phyloP scores from a whole-genome alignment of 2,888 invertebrate genomes.

The Drymonia ruficornis region DNA sequence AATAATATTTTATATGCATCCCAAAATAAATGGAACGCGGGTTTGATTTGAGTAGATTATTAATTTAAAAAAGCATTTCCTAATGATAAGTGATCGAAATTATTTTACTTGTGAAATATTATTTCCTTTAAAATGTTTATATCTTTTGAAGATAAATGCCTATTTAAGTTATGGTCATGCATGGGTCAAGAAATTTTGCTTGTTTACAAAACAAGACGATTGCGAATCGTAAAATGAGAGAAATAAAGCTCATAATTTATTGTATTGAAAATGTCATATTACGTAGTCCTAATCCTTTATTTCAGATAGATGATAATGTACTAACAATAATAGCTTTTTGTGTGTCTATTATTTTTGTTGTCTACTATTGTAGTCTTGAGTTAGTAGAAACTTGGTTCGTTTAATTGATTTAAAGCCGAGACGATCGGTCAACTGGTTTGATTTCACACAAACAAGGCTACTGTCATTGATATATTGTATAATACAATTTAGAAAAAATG shows the following conservation, averaged over 20 bases:
- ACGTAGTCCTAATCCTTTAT: not conserved
- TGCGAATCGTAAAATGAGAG: slow-evolving; percentile 7
- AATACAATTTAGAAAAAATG: too few species aligned
- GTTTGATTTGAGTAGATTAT: not conserved
- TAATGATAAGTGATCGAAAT: too few species aligned
- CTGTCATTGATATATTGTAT: too few species aligned
- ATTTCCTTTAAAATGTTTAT: too few species aligned
- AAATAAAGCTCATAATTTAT: slow-evolving; percentile 2
- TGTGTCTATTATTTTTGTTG: slow-evolving; percentile 1
- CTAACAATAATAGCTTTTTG: not conserved
- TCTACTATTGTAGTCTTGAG: slow-evolving; percentile 6
- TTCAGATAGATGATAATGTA: not conserved
- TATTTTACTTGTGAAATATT: too few species aligned
- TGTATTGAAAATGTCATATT: not conserved
- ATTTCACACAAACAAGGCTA: too few species aligned
- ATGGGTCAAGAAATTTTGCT: not conserved
- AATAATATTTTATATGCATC: slow-evolving; percentile 5
- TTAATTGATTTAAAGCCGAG: not conserved
- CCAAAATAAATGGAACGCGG: not conserved
- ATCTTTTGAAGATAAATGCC: too few species aligned
- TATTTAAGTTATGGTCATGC: too few species aligned
- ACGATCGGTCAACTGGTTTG: not conserved
- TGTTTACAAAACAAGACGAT: slow-evolving; percentile 5
- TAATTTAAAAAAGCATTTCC: too few species aligned
- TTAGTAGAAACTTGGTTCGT: slow-evolving; percentile 5